Evolutionary conservation across 2,888 invertebrate genomes (phyloP).

Genomic region (Lacanobia wlatinum): DNA sequence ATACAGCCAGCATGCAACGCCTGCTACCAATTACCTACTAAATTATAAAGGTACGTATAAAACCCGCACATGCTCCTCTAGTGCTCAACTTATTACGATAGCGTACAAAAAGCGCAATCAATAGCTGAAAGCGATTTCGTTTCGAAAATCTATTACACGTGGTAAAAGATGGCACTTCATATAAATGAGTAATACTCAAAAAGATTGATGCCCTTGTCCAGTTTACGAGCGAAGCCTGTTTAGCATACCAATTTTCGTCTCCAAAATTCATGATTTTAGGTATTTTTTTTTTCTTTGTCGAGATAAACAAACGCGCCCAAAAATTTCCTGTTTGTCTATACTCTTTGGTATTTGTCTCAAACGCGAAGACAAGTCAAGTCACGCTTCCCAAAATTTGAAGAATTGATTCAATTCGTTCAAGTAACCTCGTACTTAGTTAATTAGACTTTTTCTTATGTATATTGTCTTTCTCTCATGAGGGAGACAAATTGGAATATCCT

Average conservation of each 20-base stretch:
- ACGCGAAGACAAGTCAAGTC: slow-evolving; percentile 40
- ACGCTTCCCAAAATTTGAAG: slow-evolving; percentile 31
- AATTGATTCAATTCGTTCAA: slow-evolving; percentile 27
- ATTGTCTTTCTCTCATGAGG: slow-evolving; percentile 40
- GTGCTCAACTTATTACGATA: slow-evolving; percentile 14
- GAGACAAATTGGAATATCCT: slow-evolving; percentile 53
- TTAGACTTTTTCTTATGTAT: slow-evolving; percentile 48
- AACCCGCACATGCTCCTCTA: background rate
- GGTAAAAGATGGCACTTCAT: slow-evolving; percentile 7
- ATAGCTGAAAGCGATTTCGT: slow-evolving; percentile 17
- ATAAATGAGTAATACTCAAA: slow-evolving; percentile 48
- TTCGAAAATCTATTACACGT: slow-evolving; percentile 34
- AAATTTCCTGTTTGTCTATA: slow-evolving; percentile 16
- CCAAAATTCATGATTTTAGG: slow-evolving; percentile 29
- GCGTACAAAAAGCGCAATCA: slow-evolving; percentile 35
- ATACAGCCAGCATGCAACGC: background rate
- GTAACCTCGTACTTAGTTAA: background rate
- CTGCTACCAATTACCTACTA: background rate
- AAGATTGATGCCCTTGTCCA: slow-evolving; percentile 40
- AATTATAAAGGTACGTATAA: slow-evolving; percentile 7
- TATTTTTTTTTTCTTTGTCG: slow-evolving; percentile 49
- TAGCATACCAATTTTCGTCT: slow-evolving; percentile 30
- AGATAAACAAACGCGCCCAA: slow-evolving; percentile 25
- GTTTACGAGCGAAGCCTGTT: slow-evolving; percentile 49
- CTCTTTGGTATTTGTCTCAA: slow-evolving; percentile 7